phyloP scores from a whole-genome alignment of 92 coral and sea anemone species.

The Plumapathes pennacea region DNA sequence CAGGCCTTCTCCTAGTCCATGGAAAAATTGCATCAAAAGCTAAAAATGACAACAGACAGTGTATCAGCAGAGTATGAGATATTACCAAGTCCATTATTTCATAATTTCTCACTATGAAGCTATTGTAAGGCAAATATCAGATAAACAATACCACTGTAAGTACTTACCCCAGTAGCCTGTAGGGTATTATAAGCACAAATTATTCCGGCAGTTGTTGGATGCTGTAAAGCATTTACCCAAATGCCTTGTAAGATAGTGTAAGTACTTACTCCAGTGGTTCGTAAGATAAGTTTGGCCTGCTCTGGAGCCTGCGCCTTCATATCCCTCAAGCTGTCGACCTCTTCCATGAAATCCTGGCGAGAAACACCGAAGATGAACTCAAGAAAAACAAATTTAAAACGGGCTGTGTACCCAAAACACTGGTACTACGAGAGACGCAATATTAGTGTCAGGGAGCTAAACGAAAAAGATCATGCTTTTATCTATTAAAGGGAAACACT shows the following conservation, averaged over 20 bases:
- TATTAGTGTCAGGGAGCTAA: too few species aligned
- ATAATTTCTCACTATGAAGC: neutral
- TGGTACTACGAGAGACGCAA: too few species aligned
- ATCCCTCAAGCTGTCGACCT: conserved; percentile 42
- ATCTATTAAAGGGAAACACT: too few species aligned
- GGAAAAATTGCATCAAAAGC: conserved; percentile 76
- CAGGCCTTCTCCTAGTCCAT: conserved; percentile 55
- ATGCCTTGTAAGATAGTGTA: neutral
- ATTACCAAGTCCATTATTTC: neutral
- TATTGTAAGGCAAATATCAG: neutral
- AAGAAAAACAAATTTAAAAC: too few species aligned
- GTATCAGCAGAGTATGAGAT: neutral
- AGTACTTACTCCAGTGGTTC: conserved; percentile 48
- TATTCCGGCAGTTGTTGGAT: neutral
- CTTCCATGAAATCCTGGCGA: conserved; percentile 65
- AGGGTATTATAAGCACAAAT: neutral
- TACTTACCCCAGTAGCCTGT: conserved; percentile 27
- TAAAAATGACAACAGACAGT: neutral
- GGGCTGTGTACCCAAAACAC: too few species aligned
- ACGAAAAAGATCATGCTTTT: too few species aligned
- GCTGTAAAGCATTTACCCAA: neutral
- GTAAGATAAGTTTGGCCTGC: conserved; percentile 57
- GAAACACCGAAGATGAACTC: too few species aligned
- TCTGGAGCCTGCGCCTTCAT: conserved; percentile 50
- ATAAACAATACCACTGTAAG: too few species aligned